phyloP scores from a whole-genome alignment of 1,140 invertebrate species.

The Megathymus violae region DNA sequence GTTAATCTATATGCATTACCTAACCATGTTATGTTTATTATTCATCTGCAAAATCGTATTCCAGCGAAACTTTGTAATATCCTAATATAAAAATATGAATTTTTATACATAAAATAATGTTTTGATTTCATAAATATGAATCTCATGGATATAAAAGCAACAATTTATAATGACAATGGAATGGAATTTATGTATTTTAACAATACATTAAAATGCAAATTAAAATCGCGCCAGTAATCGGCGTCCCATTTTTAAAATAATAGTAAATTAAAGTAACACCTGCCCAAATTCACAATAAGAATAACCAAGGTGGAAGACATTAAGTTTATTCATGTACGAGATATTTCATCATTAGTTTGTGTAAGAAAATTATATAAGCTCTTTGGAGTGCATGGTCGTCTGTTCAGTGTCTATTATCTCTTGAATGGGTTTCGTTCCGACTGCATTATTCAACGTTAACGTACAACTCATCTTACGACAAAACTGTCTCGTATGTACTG shows the following conservation, averaged over 20 bases:
- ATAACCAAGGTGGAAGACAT: slow-evolving; percentile 58
- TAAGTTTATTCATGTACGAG: slow-evolving; percentile 61
- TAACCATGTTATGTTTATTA: neutral
- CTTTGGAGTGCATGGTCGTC: slow-evolving; percentile 62
- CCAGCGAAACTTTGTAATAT: neutral
- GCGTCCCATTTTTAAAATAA: slow-evolving; percentile 14
- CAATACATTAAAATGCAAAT: neutral
- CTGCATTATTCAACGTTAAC: slow-evolving; percentile 4
- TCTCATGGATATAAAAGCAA: neutral
- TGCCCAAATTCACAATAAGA: slow-evolving; percentile 40
- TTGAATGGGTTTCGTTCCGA: slow-evolving; percentile 18
- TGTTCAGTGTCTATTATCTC: slow-evolving; percentile 47
- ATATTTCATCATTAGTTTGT: slow-evolving; percentile 71
- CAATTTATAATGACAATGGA: neutral
- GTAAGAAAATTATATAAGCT: slow-evolving; percentile 72
- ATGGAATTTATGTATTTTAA: neutral
- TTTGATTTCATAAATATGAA: neutral
- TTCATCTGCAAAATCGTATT: neutral
- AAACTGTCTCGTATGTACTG: too few relatives aligned
- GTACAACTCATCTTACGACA: neutral
- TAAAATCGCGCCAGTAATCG: slow-evolving; percentile 5
- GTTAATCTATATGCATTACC: too few relatives aligned
- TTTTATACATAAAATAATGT: too few relatives aligned
- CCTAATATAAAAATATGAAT: too few relatives aligned
- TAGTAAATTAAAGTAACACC: slow-evolving; percentile 23